Base-by-base conservation (phyloP, 35 echinoderm and acorn worm genomes). In the Hemicentrotus pulcherrimus region DNA sequence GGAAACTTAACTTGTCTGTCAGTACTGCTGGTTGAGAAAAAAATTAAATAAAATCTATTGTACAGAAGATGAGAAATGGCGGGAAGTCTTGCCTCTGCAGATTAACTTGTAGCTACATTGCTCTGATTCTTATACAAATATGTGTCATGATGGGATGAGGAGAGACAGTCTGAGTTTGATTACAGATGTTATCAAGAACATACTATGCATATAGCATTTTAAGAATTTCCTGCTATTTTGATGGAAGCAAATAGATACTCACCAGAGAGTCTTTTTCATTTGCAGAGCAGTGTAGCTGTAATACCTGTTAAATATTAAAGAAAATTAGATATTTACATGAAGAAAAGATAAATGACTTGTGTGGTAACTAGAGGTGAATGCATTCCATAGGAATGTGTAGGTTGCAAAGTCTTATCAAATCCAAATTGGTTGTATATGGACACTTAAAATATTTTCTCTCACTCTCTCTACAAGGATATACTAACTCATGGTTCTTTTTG, bases 11-110 rank as follows among this genome's bases (percentile, higher is more conserved):
- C 88, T 45, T 47, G 88, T 47, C 46, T 90, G 88, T 90, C 88
- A 90, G 88, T 90, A 90, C 88, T 90, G 88, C 88, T 45, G 46
- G 88, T 90, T 90, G 88, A 90, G 88, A 90, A 78, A 78, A 70
- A 78, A 78, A 78, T 78, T 2, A 59, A 59, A 28, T 78, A 78
- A 78, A 78, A 78, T 78, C 65, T 78, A 78, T 78, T 78, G 65
- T 78, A 78, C 65, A 78, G 65, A 78, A 78, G 65, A 78, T 78
- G 65, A 78, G 65, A 78, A 78, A 78, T 78, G 65, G 28, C 7
- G 65, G 65, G 28, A 78, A 78, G 65, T 78, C 65, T 78, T 78
- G 65, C 65, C 65, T 28, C 65, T 78, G 65, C 28, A n/a, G 65
- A 78, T 78, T 22, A 78, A 78, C 65, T 78, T 78, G 65, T 78